These are phyloP conservation scores for Leptinotarsa tumamoca DNA, from an alignment of 2,888 invertebrate genomes.

Conservation along the genomic window DNA sequence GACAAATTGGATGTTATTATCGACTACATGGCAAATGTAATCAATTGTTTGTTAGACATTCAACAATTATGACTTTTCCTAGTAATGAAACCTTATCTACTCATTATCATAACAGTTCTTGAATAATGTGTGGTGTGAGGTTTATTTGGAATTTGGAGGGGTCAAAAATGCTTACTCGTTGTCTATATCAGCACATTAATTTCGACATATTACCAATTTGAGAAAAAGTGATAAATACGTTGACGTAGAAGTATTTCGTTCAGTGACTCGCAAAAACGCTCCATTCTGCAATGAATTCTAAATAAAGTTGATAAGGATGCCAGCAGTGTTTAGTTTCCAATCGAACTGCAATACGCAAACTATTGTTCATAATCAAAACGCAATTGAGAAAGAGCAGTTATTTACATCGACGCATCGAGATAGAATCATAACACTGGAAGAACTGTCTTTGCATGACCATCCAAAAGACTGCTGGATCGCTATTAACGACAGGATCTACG, in stretches of 20 bases:
- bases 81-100: no score
- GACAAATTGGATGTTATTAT: no score
- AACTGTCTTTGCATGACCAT: slow-evolving; percentile 82
- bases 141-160: not conserved
- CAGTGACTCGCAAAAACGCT: not conserved
- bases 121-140: not conserved
- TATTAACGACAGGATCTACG: slow-evolving; percentile 86
- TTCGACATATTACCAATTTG: not conserved
- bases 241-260: slow-evolving; percentile 13
- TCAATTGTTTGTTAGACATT: no score
- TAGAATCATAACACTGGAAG: slow-evolving; percentile 73
- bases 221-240: slow-evolving; percentile 13
- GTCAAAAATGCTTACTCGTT: not conserved
- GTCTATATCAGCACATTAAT: not conserved
- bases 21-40: no score
- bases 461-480: slow-evolving; percentile 85
- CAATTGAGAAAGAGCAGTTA: not conserved
- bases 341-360: not conserved
- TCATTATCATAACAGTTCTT: no score
- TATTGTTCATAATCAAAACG: slow-evolving; percentile 6
- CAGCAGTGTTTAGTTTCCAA: slow-evolving; percentile 18
- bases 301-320: not conserved
- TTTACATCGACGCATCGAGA: slow-evolving; percentile 59
- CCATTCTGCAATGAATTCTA: not conserved
- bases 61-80: no score